Evolutionary conservation across 2,888 invertebrate species (phyloP).

Genomic region (Limnephilus auricula): DNA sequence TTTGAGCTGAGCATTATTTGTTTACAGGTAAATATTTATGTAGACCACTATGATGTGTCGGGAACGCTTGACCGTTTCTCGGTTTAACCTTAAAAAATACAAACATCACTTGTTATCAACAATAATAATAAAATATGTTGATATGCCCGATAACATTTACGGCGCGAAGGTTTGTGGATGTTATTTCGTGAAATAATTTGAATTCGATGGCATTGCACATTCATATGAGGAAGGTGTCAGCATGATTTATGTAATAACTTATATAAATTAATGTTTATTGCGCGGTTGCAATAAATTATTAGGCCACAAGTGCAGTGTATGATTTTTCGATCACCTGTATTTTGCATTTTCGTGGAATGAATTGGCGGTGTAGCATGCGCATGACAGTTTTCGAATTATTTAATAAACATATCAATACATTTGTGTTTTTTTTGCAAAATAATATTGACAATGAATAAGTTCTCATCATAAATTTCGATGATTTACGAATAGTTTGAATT

Average conservation of each 20-base stretch:
- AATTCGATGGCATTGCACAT: not conserved
- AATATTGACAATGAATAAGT: not conserved
- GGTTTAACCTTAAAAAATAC: not conserved
- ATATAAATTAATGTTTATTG: not conserved
- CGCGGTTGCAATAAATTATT: not conserved
- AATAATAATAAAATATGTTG: slow-evolving; percentile 13
- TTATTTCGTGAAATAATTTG: slow-evolving; percentile 34
- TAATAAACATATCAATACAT: not conserved
- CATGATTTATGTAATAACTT: not conserved
- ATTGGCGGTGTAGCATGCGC: slow-evolving; percentile 11
- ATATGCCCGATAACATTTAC: slow-evolving; percentile 19
- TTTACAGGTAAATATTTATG: slow-evolving; percentile 29
- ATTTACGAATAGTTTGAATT: not conserved
- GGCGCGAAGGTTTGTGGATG: slow-evolving; percentile 40
- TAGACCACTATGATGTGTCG: not conserved
- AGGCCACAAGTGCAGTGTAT: not conserved
- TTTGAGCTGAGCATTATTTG: slow-evolving; percentile 29
- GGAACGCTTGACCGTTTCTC: not conserved
- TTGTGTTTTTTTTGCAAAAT: not conserved
- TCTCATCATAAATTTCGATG: not conserved
- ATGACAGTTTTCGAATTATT: slow-evolving; percentile 25
- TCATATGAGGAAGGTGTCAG: slow-evolving; percentile 3
- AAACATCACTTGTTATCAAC: not conserved
- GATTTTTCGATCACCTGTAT: slow-evolving; percentile 26
- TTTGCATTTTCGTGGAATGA: slow-evolving; percentile 20